These are phyloP conservation scores for Numenius phaeopus DNA, from an alignment of 2,797 vertebrate species.

Conservation along the genomic window DNA sequence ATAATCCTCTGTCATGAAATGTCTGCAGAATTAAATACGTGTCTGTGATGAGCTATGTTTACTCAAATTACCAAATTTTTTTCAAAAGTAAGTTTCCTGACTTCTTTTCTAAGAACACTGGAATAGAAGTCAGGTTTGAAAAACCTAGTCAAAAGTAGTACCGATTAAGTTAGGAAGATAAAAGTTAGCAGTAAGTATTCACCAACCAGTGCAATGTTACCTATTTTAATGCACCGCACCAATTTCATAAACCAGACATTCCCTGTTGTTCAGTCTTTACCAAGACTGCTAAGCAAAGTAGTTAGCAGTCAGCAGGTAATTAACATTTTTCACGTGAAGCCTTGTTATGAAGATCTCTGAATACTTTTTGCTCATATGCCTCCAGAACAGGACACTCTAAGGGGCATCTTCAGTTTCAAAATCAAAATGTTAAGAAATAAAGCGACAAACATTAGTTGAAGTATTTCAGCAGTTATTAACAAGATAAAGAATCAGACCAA, in stretches of 20 bases:
- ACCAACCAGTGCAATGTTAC: neutral
- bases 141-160: neutral
- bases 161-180: neutral
- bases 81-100: neutral
- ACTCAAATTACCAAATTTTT: neutral
- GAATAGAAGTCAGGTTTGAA: slow-evolving; percentile 22
- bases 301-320: neutral
- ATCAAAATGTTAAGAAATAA: neutral
- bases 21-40: neutral
- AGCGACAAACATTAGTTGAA: neutral
- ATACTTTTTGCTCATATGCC: neutral
- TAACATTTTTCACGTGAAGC: neutral
- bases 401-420: neutral
- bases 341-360: neutral
- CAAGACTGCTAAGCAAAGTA: neutral
- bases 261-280: neutral
- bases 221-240: neutral
- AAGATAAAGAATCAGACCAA: neutral
- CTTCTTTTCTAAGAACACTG: neutral
- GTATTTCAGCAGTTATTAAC: neutral
- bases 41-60: neutral
- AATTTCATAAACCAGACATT: neutral
- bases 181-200: neutral
- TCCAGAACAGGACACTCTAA: neutral
- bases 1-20: neutral